phyloP scores from a whole-genome alignment of 2,113 vertebrate genomes.

The Microcebus jonahi region DNA sequence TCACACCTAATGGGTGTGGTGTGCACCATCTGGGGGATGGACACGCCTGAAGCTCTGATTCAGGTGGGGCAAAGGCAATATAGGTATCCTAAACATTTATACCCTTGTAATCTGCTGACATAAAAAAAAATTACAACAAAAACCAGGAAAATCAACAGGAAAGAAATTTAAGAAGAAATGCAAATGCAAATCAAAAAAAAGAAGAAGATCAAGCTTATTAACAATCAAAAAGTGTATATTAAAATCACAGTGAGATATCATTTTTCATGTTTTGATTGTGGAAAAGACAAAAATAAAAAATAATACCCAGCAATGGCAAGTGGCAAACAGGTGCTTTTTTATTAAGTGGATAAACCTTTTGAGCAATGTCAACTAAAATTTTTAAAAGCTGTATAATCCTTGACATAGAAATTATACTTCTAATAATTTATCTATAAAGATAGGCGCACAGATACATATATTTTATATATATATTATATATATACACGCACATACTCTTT shows the following conservation, averaged over 20 bases:
- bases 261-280: background rate
- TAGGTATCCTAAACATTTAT: too few species aligned
- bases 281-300: background rate
- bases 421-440: background rate
- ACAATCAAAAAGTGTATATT: background rate
- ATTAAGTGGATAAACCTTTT: background rate
- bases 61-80: too few species aligned
- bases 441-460: background rate
- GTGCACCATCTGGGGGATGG: too few species aligned
- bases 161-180: background rate
- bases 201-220: background rate
- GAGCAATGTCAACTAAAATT: background rate
- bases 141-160: background rate
- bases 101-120: too few species aligned
- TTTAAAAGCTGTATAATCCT: background rate
- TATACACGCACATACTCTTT: too few species aligned
- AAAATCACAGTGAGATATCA: background rate
- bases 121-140: too few species aligned
- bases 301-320: background rate
- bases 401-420: background rate
- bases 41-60: too few species aligned
- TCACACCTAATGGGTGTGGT: too few species aligned
- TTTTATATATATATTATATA: background rate
- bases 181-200: background rate
- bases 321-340: background rate